A percentile compares a stretch with the other conserved stretches of the same genome.
These are phyloP conservation scores for Mormyrops attenuatus DNA, from an alignment of 2,797 vertebrate species.

Conservation along the genomic window DNA sequence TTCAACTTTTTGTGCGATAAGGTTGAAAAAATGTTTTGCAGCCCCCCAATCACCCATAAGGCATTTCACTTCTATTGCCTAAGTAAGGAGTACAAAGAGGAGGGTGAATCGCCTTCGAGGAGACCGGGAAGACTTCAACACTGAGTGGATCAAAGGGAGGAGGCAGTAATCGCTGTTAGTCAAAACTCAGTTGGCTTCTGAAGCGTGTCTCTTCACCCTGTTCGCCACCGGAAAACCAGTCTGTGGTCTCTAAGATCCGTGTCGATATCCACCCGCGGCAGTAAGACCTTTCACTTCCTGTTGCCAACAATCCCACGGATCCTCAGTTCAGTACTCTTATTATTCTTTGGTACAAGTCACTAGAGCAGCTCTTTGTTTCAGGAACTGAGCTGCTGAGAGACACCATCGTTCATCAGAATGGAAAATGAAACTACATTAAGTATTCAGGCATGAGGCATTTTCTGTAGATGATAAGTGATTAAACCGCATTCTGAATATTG, in stretches of 20 bases:
- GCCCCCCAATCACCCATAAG: background rate
- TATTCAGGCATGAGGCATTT: background rate
- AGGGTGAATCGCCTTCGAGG: background rate
- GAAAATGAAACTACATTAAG: background rate
- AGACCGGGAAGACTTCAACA: background rate
- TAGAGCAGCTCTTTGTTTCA: background rate
- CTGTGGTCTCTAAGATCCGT: background rate
- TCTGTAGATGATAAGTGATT: too few relatives aligned
- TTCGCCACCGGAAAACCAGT: background rate
- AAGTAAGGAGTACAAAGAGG: background rate
- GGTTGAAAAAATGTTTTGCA: background rate
- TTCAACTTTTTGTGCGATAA: background rate
- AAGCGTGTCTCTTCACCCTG: background rate
- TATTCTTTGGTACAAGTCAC: background rate
- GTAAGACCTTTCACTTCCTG: constrained; percentile 12
- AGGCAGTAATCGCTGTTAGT: constrained; percentile 2
- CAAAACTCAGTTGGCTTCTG: background rate
- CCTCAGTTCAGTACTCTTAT: background rate
- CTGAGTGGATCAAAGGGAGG: background rate
- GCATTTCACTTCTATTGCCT: background rate
- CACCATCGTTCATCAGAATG: background rate
- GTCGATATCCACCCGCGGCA: background rate
- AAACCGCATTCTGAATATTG: background rate
- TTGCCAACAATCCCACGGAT: background rate
- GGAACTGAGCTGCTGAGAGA: background rate